Conservation (phyloP, 2,113 vertebrate species). For the Eretmodus cyanostictus region DNA sequence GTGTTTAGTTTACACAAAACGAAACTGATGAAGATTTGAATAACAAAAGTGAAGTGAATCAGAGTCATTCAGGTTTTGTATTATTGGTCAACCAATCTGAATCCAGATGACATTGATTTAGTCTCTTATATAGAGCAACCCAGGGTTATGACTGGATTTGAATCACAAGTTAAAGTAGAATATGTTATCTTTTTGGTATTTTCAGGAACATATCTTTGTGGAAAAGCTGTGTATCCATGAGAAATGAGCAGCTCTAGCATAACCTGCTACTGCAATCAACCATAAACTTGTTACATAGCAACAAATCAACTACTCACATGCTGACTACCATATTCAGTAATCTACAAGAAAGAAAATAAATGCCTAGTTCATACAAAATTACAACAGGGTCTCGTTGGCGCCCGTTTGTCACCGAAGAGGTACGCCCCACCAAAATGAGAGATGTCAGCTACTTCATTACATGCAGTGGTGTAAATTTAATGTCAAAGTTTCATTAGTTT, state of each 20-base stretch:
- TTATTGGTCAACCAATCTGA: neutral
- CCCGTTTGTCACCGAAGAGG: neutral
- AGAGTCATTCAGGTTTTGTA: neutral
- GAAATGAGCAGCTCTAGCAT: neutral
- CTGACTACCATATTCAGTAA: neutral
- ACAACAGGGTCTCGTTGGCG: neutral
- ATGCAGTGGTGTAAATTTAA: neutral
- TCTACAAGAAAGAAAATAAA: neutral
- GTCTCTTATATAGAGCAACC: neutral
- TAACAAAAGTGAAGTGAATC: neutral
- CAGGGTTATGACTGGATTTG: neutral
- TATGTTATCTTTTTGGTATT: neutral
- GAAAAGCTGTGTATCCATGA: accelerated
- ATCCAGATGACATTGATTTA: neutral
- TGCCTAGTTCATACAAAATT: neutral
- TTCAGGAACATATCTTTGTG: neutral
- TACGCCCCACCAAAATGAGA: neutral
- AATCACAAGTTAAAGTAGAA: neutral
- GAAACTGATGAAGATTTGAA: neutral
- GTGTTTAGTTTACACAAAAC: neutral
- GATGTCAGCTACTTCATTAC: neutral
- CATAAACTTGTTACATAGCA: neutral
- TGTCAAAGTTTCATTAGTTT: neutral
- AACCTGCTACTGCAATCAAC: neutral
- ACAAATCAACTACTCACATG: neutral